phyloP scores from a whole-genome alignment of 2,797 vertebrate species.

The Notamacropus eugenii region DNA sequence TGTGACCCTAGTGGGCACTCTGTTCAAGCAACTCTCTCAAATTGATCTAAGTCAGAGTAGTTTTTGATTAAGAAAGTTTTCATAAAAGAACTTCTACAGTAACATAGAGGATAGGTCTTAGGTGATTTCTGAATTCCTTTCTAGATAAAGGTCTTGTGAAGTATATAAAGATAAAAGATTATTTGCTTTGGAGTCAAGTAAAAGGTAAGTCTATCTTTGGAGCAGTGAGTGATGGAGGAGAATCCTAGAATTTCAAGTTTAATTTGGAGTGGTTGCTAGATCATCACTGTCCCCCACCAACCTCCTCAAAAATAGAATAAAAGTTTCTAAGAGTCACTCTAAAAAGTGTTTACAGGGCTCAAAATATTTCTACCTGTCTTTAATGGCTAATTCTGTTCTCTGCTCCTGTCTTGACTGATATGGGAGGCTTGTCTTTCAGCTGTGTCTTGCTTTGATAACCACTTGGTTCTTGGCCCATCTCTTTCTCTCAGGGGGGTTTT shows the following conservation, averaged over 20 bases:
- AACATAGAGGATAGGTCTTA: not conserved
- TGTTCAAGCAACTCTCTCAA: not conserved
- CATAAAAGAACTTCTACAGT: not conserved
- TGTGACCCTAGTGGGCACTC: not conserved
- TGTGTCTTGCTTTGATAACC: not conserved
- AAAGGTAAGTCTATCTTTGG: not conserved
- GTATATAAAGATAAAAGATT: not conserved
- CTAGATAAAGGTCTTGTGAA: not conserved
- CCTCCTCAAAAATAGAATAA: not conserved
- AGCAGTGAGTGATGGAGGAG: not conserved
- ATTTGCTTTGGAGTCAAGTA: not conserved
- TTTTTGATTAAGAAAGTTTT: not conserved
- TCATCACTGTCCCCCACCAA: not conserved
- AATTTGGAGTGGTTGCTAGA: not conserved
- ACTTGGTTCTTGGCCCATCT: not conserved
- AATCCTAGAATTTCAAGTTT: not conserved
- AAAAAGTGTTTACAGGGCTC: not conserved
- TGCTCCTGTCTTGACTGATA: not conserved
- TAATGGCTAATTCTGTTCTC: not conserved
- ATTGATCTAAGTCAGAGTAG: not conserved
- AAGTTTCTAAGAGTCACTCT: not conserved
- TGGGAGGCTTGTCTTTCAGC: not conserved
- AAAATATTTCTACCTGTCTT: not conserved
- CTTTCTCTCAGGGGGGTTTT: not conserved
- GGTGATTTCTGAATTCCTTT: not conserved